Conservation (phyloP, 1,140 invertebrate genomes). For the Camponotus pennsylvanicus region DNA sequence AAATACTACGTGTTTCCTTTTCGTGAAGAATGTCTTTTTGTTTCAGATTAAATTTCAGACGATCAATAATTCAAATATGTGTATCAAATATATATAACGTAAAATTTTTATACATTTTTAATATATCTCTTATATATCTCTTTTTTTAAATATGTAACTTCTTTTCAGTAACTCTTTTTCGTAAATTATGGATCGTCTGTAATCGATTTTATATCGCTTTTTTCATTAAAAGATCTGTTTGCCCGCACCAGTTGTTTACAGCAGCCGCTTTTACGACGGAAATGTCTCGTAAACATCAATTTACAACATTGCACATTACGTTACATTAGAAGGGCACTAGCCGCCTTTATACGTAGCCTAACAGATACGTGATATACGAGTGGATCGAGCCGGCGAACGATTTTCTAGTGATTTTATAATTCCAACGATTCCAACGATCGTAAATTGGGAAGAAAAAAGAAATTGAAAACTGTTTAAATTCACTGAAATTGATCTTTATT, state of each 20-base stretch:
- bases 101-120: slow-evolving; percentile 27
- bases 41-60: slow-evolving; percentile 1
- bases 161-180: background rate
- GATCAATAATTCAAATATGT: background rate
- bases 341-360: slow-evolving; percentile 23
- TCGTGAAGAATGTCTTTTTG: background rate
- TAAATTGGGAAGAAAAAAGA: background rate
- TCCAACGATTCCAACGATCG: background rate
- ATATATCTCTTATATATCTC: background rate
- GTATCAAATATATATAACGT: background rate
- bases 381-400: slow-evolving; percentile 26
- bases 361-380: slow-evolving; percentile 52
- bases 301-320: slow-evolving; percentile 43
- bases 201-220: slow-evolving; percentile 12
- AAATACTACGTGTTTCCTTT: slow-evolving; percentile 50
- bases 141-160: background rate
- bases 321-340: slow-evolving; percentile 51
- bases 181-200: slow-evolving; percentile 19
- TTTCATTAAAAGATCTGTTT: background rate
- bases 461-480: slow-evolving; percentile 11
- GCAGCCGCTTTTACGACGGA: background rate
- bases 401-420: slow-evolving; percentile 18
- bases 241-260: background rate
- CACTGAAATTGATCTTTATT: background rate
- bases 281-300: slow-evolving; percentile 40